These are phyloP conservation scores for Onychostoma macrolepis DNA, from an alignment of 2,113 vertebrate species.

Conservation along the genomic window DNA sequence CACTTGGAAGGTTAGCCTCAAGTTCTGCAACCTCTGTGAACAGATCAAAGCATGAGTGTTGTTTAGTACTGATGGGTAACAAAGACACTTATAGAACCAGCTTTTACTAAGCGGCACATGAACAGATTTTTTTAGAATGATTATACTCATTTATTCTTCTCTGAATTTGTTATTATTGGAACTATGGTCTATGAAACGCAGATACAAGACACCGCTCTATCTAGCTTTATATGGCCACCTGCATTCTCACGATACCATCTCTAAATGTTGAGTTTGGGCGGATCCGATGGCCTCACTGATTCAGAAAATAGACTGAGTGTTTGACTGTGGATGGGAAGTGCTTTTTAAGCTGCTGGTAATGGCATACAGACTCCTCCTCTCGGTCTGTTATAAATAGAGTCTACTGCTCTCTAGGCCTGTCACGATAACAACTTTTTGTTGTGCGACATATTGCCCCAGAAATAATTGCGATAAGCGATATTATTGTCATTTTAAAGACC, in stretches of 20 bases:
- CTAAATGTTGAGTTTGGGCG: background rate
- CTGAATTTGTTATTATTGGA: background rate
- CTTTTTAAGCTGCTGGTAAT: slow-evolving; percentile 5
- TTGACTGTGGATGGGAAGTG: slow-evolving; percentile 14
- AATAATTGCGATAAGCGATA: too few relatives aligned
- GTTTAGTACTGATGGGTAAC: slow-evolving; percentile 23
- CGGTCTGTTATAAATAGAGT: slow-evolving; percentile 47
- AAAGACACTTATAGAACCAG: background rate
- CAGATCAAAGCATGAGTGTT: slow-evolving; percentile 26
- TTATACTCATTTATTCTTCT: background rate
- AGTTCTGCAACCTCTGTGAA: slow-evolving; percentile 96
- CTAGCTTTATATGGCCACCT: slow-evolving; percentile 5
- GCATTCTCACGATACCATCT: background rate
- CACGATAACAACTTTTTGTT: too few relatives aligned
- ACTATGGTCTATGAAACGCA: background rate
- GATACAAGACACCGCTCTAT: background rate
- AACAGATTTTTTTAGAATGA: background rate
- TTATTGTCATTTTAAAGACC: too few relatives aligned
- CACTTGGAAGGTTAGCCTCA: slow-evolving; percentile 96
- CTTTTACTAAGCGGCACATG: background rate
- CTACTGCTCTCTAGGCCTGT: background rate
- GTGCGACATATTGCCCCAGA: too few relatives aligned
- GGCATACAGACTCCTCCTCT: slow-evolving; percentile 19
- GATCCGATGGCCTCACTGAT: background rate
- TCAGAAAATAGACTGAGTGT: slow-evolving; percentile 19